phyloP scores from a whole-genome alignment of 1,140 invertebrate genomes.

The Copidosoma floridanum region DNA sequence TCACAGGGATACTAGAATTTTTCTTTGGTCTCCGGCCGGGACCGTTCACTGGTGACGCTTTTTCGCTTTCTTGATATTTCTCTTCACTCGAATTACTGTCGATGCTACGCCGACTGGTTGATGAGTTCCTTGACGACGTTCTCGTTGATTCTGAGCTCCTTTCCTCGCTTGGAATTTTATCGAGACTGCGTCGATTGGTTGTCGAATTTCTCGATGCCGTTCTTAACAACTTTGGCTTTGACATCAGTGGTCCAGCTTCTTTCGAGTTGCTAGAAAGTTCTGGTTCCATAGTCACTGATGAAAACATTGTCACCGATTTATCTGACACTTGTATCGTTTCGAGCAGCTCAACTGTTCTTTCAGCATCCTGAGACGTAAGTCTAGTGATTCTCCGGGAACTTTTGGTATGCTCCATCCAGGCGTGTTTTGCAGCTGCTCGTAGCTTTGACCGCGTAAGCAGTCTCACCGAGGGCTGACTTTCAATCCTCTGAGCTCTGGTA shows the following conservation, averaged over 20 bases:
- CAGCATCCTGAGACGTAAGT: neutral
- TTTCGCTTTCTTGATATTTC: neutral
- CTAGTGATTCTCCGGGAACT: constrained; percentile 5
- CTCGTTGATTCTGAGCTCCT: neutral
- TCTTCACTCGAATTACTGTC: neutral
- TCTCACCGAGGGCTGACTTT: too few species aligned
- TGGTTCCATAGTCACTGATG: too few species aligned
- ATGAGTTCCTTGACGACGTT: neutral
- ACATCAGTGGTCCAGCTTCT: neutral
- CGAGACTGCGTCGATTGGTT: neutral
- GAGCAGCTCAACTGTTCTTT: neutral
- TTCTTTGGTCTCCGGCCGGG: constrained; percentile 5
- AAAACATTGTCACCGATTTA: too few species aligned
- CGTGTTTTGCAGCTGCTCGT: neutral
- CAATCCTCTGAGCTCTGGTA: too few species aligned
- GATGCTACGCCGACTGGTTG: neutral
- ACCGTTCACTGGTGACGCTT: neutral
- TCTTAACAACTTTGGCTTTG: neutral
- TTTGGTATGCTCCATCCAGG: constrained; percentile 17
- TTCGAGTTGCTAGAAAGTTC: too few species aligned
- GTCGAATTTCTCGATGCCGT: neutral
- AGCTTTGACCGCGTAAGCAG: constrained; percentile 10
- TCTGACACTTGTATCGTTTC: too few species aligned
- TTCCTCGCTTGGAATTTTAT: neutral
- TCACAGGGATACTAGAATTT: neutral